These are phyloP conservation scores for Lochmaea capreae DNA, from an alignment of 2,888 invertebrate genomes.

Conservation along the genomic window DNA sequence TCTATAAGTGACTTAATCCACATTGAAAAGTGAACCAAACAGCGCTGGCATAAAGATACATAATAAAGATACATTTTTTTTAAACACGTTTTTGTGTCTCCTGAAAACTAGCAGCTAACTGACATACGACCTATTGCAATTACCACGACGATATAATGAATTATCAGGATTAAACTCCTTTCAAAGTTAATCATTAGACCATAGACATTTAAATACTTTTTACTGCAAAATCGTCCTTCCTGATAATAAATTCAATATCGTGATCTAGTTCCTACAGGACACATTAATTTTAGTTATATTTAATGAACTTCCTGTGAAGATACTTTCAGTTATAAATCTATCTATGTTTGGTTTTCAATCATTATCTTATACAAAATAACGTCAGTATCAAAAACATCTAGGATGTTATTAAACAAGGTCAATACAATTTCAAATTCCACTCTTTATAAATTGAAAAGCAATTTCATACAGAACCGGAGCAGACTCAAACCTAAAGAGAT, in stretches of 20 bases:
- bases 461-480: neutral
- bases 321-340: neutral
- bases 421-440: constrained; percentile 28
- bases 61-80: no score
- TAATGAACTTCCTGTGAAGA: neutral
- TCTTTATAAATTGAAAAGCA: constrained; percentile 7
- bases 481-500: no score
- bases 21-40: no score
- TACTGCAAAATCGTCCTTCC: neutral
- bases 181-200: no score
- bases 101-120: no score
- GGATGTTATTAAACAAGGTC: constrained; percentile 43
- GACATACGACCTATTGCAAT: no score
- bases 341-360: neutral
- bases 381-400: constrained; percentile 31
- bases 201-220: no score
- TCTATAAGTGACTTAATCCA: no score
- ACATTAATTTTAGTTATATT: neutral
- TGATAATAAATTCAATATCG: neutral
- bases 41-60: no score
- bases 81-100: no score
- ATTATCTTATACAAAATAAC: neutral
- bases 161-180: no score
- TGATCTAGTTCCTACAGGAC: neutral
- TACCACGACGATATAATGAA: no score